Percentiles rank a stretch among this genome's conserved stretches.
Conservation (phyloP, 2,113 vertebrate genomes). For the Pterocles burchelli region DNA sequence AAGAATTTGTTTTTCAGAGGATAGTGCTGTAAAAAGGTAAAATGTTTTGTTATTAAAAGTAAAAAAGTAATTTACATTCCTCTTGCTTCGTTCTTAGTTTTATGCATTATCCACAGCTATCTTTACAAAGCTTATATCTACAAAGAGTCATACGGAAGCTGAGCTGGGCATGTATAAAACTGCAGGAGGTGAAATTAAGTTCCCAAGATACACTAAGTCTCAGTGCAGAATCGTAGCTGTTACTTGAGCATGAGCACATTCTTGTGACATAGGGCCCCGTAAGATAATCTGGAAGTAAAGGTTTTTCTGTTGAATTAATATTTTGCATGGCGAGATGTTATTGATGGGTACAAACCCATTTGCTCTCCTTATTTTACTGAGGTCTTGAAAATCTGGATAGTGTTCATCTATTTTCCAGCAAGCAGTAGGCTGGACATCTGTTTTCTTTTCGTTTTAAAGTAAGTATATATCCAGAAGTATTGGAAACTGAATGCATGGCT, state of each 20-base stretch:
- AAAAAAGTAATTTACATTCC: neutral
- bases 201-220: neutral
- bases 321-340: neutral
- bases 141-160: neutral
- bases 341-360: constrained; percentile 23
- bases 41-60: neutral
- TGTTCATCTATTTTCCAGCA: constrained; percentile 65
- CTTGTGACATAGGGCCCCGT: neutral
- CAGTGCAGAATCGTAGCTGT: neutral
- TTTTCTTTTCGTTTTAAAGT: constrained; percentile 52
- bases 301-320: neutral
- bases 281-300: constrained; percentile 14
- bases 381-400: constrained; percentile 59
- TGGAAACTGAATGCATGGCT: constrained; percentile 28
- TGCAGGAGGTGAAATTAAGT: neutral
- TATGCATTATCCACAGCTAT: neutral
- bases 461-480: constrained; percentile 63
- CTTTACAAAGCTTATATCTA: neutral
- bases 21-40: neutral
- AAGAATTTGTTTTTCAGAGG: neutral
- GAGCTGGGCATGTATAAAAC: neutral
- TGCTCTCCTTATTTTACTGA: constrained; percentile 41
- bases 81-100: neutral
- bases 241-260: neutral
- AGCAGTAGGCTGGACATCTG: constrained; percentile 58